Percentiles rank a stretch among this genome's conserved stretches.
Evolutionary conservation across 2,888 invertebrate species (phyloP).

Genomic region (Parnassius mnemosyne): DNA sequence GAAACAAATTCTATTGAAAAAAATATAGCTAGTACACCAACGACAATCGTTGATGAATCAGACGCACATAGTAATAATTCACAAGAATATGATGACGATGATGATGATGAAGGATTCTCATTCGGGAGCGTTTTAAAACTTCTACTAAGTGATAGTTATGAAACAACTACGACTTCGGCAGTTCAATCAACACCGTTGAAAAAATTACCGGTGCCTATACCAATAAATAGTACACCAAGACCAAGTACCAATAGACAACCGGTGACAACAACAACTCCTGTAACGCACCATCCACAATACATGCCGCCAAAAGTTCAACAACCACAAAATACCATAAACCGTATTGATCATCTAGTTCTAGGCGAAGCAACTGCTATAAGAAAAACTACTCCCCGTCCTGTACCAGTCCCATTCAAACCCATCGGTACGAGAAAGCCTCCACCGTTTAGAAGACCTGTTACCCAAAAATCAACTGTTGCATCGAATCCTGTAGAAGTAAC

Average conservation of each 20-base stretch:
- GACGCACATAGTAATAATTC: constrained; percentile 39
- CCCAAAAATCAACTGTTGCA: constrained; percentile 34
- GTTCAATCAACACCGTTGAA: constrained; percentile 30
- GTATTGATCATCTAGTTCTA: constrained; percentile 69
- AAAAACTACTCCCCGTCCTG: constrained; percentile 47
- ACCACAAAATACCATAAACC: constrained; percentile 52
- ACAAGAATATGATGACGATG: constrained; percentile 63
- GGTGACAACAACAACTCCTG: constrained; percentile 45
- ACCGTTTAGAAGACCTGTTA: constrained; percentile 29
- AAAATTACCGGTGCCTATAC: constrained; percentile 27
- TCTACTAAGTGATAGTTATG: constrained; percentile 76
- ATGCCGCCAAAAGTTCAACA: constrained; percentile 46
- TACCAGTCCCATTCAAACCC: constrained; percentile 36
- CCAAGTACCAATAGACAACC: constrained; percentile 35
- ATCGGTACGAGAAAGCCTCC: constrained; percentile 31
- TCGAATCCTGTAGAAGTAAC: constrained; percentile 36
- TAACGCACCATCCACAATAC: constrained; percentile 47
- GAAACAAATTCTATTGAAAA: constrained; percentile 28
- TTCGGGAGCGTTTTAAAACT: constrained; percentile 83
- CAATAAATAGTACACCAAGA: constrained; percentile 11
- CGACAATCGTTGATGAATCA: constrained; percentile 29
- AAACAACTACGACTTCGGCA: constrained; percentile 50
- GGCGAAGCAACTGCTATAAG: constrained; percentile 69
- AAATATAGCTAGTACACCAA: constrained; percentile 30
- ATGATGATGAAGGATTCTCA: constrained; percentile 77